These are phyloP conservation scores for Altica lythri DNA, from an alignment of 2,888 invertebrate species.

Conservation along the genomic window DNA sequence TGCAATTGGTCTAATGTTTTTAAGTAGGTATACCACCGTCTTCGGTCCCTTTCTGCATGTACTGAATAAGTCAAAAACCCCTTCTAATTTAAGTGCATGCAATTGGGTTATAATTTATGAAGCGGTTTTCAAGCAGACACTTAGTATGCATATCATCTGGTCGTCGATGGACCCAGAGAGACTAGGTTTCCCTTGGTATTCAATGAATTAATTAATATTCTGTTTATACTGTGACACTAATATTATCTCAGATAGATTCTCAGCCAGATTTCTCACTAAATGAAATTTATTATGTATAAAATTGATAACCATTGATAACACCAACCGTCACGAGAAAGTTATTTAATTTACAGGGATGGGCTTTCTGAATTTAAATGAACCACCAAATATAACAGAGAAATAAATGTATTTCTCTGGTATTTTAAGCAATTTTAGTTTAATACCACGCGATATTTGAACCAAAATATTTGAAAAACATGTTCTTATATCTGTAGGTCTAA, in stretches of 20 bases:
- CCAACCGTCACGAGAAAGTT: too few species aligned
- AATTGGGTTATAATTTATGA: constrained; percentile 29
- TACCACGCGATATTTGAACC: too few species aligned
- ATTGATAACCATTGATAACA: too few species aligned
- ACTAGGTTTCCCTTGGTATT: constrained; percentile 16
- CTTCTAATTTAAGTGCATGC: constrained; percentile 17
- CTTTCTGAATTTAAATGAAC: too few species aligned
- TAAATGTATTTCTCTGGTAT: too few species aligned
- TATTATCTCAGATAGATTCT: constrained; percentile 17
- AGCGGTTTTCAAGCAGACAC: constrained; percentile 21
- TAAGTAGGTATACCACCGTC: background rate
- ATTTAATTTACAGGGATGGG: too few species aligned
- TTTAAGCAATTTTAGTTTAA: too few species aligned
- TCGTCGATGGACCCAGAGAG: constrained; percentile 20
- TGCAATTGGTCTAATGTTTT: too few species aligned
- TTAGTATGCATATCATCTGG: constrained; percentile 30
- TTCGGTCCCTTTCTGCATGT: background rate
- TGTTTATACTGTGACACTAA: constrained; percentile 24
- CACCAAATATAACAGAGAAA: too few species aligned
- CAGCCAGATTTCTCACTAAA: constrained; percentile 3
- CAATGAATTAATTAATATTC: constrained; percentile 29
- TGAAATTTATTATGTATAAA: too few species aligned
- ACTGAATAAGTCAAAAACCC: background rate
- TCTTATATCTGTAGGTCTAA: too few species aligned
- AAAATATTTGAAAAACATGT: too few species aligned